These are phyloP conservation scores for Xenops minutus DNA, from an alignment of 2,797 vertebrate species.

Conservation along the genomic window DNA sequence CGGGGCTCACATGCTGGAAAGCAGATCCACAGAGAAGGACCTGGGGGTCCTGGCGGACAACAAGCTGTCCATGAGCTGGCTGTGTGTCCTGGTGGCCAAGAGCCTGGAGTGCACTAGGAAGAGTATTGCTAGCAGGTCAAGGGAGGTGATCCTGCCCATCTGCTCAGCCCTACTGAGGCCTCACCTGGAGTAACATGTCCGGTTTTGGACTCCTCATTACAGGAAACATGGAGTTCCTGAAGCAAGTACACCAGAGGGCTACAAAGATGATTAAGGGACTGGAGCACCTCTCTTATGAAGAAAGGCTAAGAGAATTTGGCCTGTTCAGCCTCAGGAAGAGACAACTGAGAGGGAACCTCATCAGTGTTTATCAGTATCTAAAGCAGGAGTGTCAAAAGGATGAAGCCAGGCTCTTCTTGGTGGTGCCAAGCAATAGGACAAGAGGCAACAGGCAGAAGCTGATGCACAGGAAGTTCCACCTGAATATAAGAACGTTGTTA, in stretches of 20 bases:
- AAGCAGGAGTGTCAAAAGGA: not conserved
- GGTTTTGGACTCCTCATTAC: not conserved
- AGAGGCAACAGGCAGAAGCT: not conserved
- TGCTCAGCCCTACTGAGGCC: not conserved
- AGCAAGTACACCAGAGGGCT: not conserved
- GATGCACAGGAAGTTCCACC: not conserved
- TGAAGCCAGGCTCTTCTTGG: not conserved
- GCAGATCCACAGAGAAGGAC: not conserved
- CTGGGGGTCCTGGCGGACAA: not conserved
- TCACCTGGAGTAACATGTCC: not conserved
- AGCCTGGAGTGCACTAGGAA: not conserved
- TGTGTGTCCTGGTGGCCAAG: not conserved
- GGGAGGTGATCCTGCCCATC: not conserved
- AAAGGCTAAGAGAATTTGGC: not conserved
- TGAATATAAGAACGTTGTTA: not conserved
- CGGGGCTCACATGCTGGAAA: not conserved
- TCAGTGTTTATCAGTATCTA: fast-evolving
- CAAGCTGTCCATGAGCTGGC: not conserved
- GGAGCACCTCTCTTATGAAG: not conserved
- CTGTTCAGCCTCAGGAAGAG: not conserved
- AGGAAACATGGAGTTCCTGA: not conserved
- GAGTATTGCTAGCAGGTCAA: not conserved
- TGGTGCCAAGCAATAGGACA: not conserved
- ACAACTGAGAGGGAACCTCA: fast-evolving
- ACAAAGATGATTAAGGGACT: not conserved